Conservation (phyloP, 2,797 vertebrate genomes). For the Tamandua tetradactyla region DNA sequence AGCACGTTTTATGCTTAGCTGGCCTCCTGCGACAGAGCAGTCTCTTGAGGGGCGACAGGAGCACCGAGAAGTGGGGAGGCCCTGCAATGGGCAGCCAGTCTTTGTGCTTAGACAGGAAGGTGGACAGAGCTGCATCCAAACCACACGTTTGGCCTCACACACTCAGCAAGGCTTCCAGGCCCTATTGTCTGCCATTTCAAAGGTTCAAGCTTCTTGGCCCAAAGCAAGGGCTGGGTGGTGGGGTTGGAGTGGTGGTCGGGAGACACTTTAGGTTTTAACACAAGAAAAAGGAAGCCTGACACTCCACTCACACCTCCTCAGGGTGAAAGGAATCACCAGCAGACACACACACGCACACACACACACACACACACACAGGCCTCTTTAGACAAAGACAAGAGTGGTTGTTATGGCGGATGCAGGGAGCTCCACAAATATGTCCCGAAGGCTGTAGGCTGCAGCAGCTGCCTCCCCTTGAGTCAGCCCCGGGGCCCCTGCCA, state of each 20-base stretch:
- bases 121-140: not conserved
- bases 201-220: slow-evolving; percentile 1
- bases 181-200: not conserved
- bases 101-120: not conserved
- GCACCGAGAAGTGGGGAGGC: not conserved
- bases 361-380: not conserved
- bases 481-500: slow-evolving; percentile 63
- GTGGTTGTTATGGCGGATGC: slow-evolving; percentile 63
- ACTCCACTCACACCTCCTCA: not conserved
- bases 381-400: slow-evolving; percentile 64
- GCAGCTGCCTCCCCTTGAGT: slow-evolving; percentile 73
- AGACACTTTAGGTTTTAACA: not conserved
- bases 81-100: not conserved
- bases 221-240: not conserved
- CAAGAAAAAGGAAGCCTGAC: not conserved
- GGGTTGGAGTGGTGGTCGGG: not conserved
- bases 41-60: not conserved
- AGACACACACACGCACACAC: not conserved
- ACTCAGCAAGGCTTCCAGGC: not conserved
- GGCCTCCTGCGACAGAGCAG: not conserved
- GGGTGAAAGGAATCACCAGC: slow-evolving; percentile 6
- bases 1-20: not conserved
- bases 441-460: slow-evolving; percentile 59
- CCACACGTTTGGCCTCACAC: not conserved
- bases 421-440: slow-evolving; percentile 53